Evolutionary conservation across 2,113 vertebrate species (phyloP).

Genomic region (Labrus mixtus): DNA sequence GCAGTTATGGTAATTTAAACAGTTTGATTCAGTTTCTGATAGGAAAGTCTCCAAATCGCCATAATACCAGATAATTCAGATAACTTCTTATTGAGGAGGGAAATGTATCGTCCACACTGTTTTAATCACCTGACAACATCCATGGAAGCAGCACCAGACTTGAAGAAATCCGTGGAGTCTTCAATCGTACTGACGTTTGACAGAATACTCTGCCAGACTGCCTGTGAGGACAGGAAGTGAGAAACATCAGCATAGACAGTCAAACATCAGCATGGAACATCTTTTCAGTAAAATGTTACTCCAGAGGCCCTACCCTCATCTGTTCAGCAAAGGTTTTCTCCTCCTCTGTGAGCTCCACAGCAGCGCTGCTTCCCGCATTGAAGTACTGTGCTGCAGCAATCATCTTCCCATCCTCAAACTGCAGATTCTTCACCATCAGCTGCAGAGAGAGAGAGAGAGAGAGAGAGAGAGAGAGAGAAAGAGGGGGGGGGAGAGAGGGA

Average conservation of each 20-base stretch:
- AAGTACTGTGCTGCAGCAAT: conserved; percentile 88
- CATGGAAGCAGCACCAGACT: conserved; percentile 90
- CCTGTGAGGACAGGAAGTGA: conserved; percentile 68
- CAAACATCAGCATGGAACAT: background rate
- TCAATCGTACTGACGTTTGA: conserved; percentile 82
- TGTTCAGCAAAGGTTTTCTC: conserved; percentile 83
- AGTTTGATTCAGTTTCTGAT: too few species aligned
- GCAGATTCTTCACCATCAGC: conserved; percentile 89
- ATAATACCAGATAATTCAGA: too few species aligned
- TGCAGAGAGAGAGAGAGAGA: conserved; percentile 45
- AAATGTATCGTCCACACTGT: background rate
- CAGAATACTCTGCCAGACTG: conserved; percentile 88
- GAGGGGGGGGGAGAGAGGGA: too few species aligned
- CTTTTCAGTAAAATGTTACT: background rate
- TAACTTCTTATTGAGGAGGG: background rate
- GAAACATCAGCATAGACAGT: conserved; percentile 6
- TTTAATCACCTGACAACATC: conserved; percentile 88
- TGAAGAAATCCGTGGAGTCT: conserved; percentile 91
- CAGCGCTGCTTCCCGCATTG: conserved; percentile 67
- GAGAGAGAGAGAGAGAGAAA: too few species aligned
- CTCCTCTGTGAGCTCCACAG: conserved; percentile 85
- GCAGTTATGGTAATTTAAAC: too few species aligned
- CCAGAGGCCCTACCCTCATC: conserved; percentile 78
- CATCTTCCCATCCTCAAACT: conserved; percentile 91
- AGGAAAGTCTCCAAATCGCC: too few species aligned